Conservation (phyloP, 2,797 vertebrate species). For the Platyrinchus mystaceus region DNA sequence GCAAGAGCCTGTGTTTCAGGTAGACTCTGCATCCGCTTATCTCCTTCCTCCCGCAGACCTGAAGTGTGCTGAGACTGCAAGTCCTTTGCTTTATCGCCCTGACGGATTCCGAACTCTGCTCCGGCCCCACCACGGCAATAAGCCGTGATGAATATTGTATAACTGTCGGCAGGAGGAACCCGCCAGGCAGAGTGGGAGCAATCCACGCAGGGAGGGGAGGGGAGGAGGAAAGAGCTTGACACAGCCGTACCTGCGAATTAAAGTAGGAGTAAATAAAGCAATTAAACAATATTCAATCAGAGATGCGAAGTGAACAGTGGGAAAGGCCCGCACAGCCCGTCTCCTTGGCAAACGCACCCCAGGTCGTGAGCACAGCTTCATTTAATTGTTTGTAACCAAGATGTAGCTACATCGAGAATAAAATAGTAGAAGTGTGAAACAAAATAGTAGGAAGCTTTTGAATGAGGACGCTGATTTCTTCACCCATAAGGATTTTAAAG, state of each 20-base stretch:
- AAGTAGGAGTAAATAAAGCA: constrained; percentile 2
- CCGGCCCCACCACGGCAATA: not conserved
- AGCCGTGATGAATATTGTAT: not conserved
- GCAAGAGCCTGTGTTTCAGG: not conserved
- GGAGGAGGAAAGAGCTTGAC: not conserved
- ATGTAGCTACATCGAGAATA: not conserved
- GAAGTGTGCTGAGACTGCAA: not conserved
- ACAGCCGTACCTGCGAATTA: not conserved
- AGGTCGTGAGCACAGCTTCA: not conserved
- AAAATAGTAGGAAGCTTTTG: not conserved
- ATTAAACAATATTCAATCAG: not conserved
- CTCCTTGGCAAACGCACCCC: not conserved
- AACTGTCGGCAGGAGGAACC: not conserved
- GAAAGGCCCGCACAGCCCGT: not conserved
- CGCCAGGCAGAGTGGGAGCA: not conserved
- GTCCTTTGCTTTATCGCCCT: not conserved
- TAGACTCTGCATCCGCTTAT: not conserved
- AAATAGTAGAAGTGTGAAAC: not conserved
- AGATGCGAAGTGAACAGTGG: not conserved
- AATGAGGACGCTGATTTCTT: not conserved
- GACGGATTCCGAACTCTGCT: not conserved
- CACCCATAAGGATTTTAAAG: not conserved
- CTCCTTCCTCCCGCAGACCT: not conserved
- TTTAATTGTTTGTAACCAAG: not conserved
- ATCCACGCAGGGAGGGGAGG: not conserved